Conservation (phyloP, 2,113 vertebrate genomes). For the Anthoscopus minutus region DNA sequence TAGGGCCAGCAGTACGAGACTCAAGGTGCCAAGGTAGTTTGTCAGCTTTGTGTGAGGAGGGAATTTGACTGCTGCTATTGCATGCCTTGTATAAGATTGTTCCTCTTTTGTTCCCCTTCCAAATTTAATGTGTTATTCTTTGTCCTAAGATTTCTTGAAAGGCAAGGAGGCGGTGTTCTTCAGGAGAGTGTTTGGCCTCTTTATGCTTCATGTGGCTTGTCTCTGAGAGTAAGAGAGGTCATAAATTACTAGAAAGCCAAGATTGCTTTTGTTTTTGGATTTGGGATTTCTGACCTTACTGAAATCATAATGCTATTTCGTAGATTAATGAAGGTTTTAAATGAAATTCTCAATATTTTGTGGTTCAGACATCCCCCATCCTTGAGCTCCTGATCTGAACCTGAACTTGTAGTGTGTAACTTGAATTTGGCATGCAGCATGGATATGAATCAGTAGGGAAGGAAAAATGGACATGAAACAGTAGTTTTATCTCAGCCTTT, state of each 20-base stretch:
- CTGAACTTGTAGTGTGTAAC: neutral
- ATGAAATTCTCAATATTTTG: neutral
- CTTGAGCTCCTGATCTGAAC: neutral
- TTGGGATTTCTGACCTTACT: neutral
- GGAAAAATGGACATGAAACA: neutral
- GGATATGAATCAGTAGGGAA: neutral
- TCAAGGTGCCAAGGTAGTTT: neutral
- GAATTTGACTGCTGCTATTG: neutral
- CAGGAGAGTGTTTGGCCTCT: neutral
- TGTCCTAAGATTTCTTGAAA: neutral
- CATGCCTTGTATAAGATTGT: neutral
- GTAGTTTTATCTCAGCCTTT: neutral
- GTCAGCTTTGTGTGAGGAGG: neutral
- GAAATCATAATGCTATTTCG: neutral
- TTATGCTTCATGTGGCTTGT: rapidly evolving
- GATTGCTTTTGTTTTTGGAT: neutral
- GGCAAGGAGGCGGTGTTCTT: neutral
- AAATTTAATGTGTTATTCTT: neutral
- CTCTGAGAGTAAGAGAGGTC: neutral
- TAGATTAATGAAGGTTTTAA: neutral
- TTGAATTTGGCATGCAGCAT: neutral
- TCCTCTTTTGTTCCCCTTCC: neutral
- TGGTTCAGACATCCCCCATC: neutral
- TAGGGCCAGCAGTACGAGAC: neutral
- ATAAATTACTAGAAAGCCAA: neutral